Base-by-base conservation (phyloP, 2,797 vertebrate species). In the Notoglanidium macrostoma region DNA sequence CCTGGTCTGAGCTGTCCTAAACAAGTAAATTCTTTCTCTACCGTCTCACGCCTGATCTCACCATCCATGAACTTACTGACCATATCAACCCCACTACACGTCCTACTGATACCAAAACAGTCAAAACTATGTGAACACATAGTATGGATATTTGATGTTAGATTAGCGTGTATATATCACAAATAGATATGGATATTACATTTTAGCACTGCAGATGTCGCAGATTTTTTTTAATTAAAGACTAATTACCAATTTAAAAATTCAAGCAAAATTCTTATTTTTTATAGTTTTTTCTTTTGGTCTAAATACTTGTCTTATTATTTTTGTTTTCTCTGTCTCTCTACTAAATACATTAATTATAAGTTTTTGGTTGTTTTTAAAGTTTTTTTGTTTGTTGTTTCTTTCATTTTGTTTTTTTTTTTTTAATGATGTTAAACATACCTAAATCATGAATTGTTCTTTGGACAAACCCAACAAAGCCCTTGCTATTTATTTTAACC, bases 1-100 rank as follows among this genome's bases (percentile, higher is more conserved):
- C 94, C 92, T 89, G 89, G 92, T 94, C 92, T 90, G 90, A 94
- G 93, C 94, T 95, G 96, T 95, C 96, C 94, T 95, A 94, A 92
- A 94, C 91, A 94, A 94, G 95, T 93, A 97, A 97, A 95, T 93
- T 93, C 94, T 95, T 95, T 93, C 70, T 67, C 49, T 23, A 40
- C 40, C n/a, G 29, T 91, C 87, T 89, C 89, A 95, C 5, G 73
- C 91, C 86, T 88, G 88, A 95, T 94, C 93, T 94, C 94, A 93
- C 95, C 94, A 93, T 90, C 94, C 93, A 93, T 95, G 93, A 95
- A 93, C 14, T 94, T 92, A 94, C 91, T 91, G 92, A 86, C 85
- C 94, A 91, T 94, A 90, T 49, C 51, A 29, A 32, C n/a, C 90
- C 70, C 67, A 86, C 40, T 81, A 76, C 83, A 54, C 57, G n/a